Evolutionary conservation across 2,888 invertebrate genomes (phyloP).

Genomic region (Drosophila eohydei): DNA sequence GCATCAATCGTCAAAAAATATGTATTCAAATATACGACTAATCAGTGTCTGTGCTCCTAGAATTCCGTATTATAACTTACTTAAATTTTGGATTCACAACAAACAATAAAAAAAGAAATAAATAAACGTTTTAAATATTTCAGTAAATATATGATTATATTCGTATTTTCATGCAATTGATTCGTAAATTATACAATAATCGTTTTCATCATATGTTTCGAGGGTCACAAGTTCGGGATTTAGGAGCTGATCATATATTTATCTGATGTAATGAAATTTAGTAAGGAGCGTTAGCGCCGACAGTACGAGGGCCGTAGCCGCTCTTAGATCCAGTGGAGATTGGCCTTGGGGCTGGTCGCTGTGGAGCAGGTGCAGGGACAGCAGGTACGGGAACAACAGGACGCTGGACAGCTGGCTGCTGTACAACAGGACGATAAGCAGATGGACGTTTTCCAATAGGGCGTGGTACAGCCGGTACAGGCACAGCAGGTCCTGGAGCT

Average conservation of each 20-base stretch:
- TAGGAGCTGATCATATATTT: too few species aligned
- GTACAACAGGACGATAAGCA: not conserved
- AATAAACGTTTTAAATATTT: not conserved
- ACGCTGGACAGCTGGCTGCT: not conserved
- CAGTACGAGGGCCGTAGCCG: not conserved
- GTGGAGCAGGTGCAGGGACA: not conserved
- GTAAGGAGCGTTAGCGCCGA: conserved; percentile 1
- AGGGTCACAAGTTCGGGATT: not conserved
- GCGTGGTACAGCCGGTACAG: not conserved
- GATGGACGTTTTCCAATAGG: not conserved
- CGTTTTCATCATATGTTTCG: not conserved
- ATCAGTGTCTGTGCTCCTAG: too few species aligned
- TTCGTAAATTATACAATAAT: not conserved
- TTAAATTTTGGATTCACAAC: not conserved
- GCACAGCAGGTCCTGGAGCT: not conserved
- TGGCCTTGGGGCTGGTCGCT: not conserved
- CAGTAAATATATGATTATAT: not conserved
- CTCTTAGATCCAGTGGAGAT: not conserved
- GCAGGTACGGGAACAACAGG: not conserved
- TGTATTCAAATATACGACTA: not conserved
- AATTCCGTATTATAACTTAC: not conserved
- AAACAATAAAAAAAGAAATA: not conserved
- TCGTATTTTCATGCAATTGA: not conserved
- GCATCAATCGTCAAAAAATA: not conserved
- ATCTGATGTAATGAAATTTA: not conserved